Conservation (phyloP, 2,797 vertebrate genomes). For the Nannoperca obscura region DNA sequence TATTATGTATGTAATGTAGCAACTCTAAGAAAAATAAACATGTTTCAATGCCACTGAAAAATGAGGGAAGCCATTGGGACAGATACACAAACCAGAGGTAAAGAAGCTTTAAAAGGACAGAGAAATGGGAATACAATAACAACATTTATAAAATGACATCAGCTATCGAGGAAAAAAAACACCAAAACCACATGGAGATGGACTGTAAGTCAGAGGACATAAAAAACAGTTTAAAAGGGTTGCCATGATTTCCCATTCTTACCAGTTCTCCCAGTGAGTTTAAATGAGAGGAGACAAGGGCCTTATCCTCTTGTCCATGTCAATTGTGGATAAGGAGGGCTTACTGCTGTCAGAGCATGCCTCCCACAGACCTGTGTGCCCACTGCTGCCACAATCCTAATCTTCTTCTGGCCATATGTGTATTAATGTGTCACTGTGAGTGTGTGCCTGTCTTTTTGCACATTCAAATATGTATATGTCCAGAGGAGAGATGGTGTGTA, state of each 20-base stretch:
- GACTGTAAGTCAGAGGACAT: not conserved
- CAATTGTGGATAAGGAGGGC: conserved; percentile 64
- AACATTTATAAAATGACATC: conserved; percentile 10
- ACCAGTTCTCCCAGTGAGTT: conserved; percentile 46
- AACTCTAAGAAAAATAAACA: not conserved
- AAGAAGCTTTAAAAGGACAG: not conserved
- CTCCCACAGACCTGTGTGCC: conserved; percentile 44
- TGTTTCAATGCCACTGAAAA: not conserved
- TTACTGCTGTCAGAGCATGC: conserved; percentile 62
- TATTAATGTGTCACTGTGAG: conserved; percentile 49
- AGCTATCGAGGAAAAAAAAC: conserved; percentile 1
- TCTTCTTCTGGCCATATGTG: conserved; percentile 56
- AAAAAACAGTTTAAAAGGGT: not conserved
- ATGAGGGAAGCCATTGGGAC: not conserved
- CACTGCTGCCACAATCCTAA: conserved; percentile 52
- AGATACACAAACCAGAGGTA: not conserved
- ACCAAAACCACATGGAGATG: conserved; percentile 1
- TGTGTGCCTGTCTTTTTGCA: conserved; percentile 20
- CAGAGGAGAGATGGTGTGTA: conserved; percentile 22
- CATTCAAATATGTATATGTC: conserved; percentile 12
- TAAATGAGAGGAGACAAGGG: conserved; percentile 52
- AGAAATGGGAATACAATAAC: not conserved
- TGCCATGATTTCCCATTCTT: conserved; percentile 9
- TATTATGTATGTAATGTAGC: not conserved
- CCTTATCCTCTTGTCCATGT: conserved; percentile 63